Conservation (phyloP, 2,888 invertebrate genomes). For the Rotaria sp. region DNA sequence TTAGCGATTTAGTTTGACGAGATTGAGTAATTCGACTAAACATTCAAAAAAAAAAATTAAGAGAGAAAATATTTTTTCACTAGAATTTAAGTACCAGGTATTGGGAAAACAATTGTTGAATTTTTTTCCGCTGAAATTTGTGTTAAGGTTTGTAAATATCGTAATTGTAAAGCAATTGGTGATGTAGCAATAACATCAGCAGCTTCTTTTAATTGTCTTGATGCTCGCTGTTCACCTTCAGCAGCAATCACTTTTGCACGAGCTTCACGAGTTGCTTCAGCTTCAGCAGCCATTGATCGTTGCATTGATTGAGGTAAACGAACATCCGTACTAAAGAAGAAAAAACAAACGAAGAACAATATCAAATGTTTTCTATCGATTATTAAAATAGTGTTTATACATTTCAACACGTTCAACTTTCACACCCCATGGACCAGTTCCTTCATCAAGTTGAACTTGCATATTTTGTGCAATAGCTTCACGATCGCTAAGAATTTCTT, state of each 20-base stretch:
- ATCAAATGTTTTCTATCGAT: too few species aligned
- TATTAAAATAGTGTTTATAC: background rate
- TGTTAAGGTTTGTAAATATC: slow-evolving; percentile 52
- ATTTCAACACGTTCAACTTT: slow-evolving; percentile 40
- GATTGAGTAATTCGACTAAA: background rate
- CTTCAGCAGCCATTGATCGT: slow-evolving; percentile 54
- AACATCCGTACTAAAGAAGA: slow-evolving; percentile 44
- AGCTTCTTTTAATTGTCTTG: slow-evolving; percentile 74
- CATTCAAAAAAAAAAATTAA: background rate
- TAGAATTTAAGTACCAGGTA: slow-evolving; percentile 47
- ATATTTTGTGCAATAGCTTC: slow-evolving; percentile 32
- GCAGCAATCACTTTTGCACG: slow-evolving; percentile 48
- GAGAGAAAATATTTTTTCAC: background rate
- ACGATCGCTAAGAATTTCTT: slow-evolving; percentile 37
- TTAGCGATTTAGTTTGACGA: too few species aligned
- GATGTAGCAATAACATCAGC: slow-evolving; percentile 75
- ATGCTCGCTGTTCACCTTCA: slow-evolving; percentile 60
- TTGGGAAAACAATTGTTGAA: slow-evolving; percentile 52
- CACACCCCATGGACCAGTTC: slow-evolving; percentile 37
- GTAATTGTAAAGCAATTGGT: slow-evolving; percentile 68
- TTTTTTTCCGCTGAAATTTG: slow-evolving; percentile 52
- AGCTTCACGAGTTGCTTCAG: slow-evolving; percentile 51
- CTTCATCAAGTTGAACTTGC: slow-evolving; percentile 31
- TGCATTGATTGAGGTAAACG: slow-evolving; percentile 50
- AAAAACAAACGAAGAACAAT: too few species aligned